phyloP scores from a whole-genome alignment of 1,140 invertebrate genomes.

The Magallana ariakensis region DNA sequence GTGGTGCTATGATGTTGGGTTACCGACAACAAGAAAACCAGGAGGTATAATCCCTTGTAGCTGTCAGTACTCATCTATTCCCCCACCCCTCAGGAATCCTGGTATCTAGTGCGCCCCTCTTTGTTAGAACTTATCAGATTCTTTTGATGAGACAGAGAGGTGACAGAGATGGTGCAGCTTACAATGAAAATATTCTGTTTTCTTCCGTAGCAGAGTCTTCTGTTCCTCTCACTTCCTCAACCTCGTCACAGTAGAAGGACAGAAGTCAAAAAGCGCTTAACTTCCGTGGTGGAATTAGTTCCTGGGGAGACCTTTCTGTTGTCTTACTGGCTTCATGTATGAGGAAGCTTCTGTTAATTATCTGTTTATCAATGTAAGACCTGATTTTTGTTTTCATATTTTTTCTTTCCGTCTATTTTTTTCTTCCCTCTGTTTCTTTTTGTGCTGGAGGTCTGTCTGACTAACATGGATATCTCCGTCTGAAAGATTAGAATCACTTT shows the following conservation, averaged over 20 bases:
- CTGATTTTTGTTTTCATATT: too few relatives aligned
- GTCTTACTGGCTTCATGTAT: too few relatives aligned
- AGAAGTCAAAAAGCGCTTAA: too few relatives aligned
- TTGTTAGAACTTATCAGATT: neutral
- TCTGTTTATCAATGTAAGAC: too few relatives aligned
- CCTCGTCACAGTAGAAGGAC: neutral
- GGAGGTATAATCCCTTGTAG: neutral
- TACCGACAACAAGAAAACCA: neutral
- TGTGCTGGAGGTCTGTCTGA: too few relatives aligned
- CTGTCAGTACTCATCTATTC: neutral
- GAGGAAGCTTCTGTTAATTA: too few relatives aligned
- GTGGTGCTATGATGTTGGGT: neutral
- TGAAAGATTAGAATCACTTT: too few relatives aligned
- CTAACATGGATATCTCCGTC: too few relatives aligned
- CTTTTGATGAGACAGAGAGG: neutral
- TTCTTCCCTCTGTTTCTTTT: too few relatives aligned
- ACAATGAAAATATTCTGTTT: neutral
- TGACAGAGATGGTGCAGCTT: neutral
- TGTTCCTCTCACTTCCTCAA: neutral
- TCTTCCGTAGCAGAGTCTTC: neutral
- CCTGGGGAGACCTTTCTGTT: too few relatives aligned
- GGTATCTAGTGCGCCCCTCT: neutral
- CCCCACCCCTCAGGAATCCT: neutral
- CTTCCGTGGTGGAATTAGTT: too few relatives aligned
- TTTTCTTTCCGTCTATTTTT: too few relatives aligned